phyloP scores from a whole-genome alignment of 2,797 vertebrate species.

The Epinephelus malabaricus region DNA sequence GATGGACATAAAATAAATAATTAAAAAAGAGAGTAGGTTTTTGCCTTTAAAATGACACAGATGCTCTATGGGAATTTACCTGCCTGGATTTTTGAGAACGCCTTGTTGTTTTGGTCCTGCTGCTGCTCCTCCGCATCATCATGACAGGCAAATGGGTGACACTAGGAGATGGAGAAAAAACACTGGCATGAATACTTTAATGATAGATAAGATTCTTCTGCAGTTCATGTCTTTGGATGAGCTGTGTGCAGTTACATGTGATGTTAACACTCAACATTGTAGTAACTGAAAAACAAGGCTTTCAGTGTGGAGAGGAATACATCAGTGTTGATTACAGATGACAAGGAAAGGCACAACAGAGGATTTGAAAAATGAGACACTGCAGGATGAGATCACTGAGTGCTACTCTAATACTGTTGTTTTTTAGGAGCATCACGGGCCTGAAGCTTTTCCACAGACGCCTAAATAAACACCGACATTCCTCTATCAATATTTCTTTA shows the following conservation, averaged over 20 bases:
- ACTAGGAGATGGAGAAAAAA: neutral
- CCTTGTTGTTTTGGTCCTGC: slow-evolving; percentile 8
- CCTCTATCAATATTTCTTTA: neutral
- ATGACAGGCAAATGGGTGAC: neutral
- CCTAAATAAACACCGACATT: neutral
- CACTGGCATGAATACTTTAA: neutral
- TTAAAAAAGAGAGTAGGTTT: neutral
- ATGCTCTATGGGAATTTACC: slow-evolving; percentile 11
- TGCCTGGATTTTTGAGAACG: slow-evolving; percentile 35
- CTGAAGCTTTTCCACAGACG: neutral
- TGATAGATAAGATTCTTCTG: neutral
- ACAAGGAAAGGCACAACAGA: neutral
- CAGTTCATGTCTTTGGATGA: neutral
- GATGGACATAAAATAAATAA: neutral
- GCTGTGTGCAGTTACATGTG: neutral
- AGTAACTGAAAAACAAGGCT: neutral
- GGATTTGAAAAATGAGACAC: neutral
- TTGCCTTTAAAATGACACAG: neutral
- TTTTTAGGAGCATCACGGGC: neutral
- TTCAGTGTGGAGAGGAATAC: neutral
- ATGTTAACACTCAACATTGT: neutral
- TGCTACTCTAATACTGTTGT: neutral
- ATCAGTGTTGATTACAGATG: no score
- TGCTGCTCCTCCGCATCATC: slow-evolving; percentile 10
- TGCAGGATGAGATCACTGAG: slow-evolving; percentile 12